Percentiles rank a stretch among this genome's conserved stretches.
Evolutionary conservation across 2,113 vertebrate genomes (phyloP).

Genomic region (Myotis lucifugus): DNA sequence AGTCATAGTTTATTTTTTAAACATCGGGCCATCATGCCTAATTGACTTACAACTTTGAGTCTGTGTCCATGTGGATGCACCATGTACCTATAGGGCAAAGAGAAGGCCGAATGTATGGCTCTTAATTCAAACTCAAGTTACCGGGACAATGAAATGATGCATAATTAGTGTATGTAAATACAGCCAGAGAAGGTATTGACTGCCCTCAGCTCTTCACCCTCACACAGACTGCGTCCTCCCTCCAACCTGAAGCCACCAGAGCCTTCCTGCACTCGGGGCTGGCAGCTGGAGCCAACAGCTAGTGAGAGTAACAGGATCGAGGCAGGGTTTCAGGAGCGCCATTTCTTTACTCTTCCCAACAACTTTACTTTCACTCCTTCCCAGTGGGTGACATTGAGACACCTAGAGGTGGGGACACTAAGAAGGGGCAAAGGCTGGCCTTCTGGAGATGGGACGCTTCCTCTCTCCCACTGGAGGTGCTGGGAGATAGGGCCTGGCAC

Average conservation of each 20-base stretch:
- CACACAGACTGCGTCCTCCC: fast-evolving
- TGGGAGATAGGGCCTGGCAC: neutral
- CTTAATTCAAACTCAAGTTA: neutral
- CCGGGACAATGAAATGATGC: fast-evolving
- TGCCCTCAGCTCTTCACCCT: neutral
- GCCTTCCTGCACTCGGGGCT: fast-evolving
- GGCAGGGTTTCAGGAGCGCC: fast-evolving
- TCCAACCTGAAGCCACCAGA: fast-evolving
- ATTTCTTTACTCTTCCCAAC: neutral
- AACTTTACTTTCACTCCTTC: neutral
- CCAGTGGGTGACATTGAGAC: too few species aligned
- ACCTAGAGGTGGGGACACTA: neutral
- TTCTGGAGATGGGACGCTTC: neutral
- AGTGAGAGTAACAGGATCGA: neutral
- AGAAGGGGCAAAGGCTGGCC: neutral
- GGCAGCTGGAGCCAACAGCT: fast-evolving
- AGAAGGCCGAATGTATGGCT: neutral
- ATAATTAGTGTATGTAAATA: fast-evolving
- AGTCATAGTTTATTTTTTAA: constrained; percentile 12
- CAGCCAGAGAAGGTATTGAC: fast-evolving
- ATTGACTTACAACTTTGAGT: fast-evolving
- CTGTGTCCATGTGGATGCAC: fast-evolving
- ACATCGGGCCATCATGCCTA: neutral
- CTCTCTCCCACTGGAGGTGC: fast-evolving
- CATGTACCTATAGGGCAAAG: fast-evolving